phyloP scores from a whole-genome alignment of 2,888 invertebrate species.

The Cabera pusaria region DNA sequence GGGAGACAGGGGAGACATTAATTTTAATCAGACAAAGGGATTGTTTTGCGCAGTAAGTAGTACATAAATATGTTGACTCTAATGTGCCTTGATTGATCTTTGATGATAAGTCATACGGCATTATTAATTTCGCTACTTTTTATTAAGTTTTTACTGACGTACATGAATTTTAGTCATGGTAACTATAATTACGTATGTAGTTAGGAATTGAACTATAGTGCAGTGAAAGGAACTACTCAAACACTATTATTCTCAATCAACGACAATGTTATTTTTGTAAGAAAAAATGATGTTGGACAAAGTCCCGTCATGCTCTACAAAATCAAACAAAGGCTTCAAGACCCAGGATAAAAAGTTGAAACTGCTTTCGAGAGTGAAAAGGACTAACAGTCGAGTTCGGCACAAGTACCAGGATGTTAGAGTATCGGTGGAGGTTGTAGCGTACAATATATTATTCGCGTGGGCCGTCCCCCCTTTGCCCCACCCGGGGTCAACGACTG shows the following conservation, averaged over 20 bases:
- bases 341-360: conserved; percentile 13
- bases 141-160: no score
- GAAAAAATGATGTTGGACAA: neutral
- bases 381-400: conserved; percentile 47
- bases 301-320: conserved; percentile 15
- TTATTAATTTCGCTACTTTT: no score
- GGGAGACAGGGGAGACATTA: neutral
- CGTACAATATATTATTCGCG: conserved; percentile 68
- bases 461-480: conserved; percentile 66
- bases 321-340: conserved; percentile 16
- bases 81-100: no score
- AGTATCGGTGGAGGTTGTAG: conserved; percentile 68
- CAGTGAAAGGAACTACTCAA: no score
- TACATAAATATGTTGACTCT: no score
- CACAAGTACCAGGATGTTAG: conserved; percentile 68
- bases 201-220: no score
- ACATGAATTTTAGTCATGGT: no score
- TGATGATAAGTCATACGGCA: no score
- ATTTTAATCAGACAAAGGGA: conserved; percentile 1
- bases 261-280: neutral
- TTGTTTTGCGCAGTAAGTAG: neutral
- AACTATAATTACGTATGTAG: no score
- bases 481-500: conserved; percentile 72
- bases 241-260: neutral
- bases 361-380: conserved; percentile 41